Evolutionary conservation across 1,140 invertebrate species (phyloP), one percentile per base, ranked within the genome.

Genomic region (Cyclargus thomasi): DNA sequence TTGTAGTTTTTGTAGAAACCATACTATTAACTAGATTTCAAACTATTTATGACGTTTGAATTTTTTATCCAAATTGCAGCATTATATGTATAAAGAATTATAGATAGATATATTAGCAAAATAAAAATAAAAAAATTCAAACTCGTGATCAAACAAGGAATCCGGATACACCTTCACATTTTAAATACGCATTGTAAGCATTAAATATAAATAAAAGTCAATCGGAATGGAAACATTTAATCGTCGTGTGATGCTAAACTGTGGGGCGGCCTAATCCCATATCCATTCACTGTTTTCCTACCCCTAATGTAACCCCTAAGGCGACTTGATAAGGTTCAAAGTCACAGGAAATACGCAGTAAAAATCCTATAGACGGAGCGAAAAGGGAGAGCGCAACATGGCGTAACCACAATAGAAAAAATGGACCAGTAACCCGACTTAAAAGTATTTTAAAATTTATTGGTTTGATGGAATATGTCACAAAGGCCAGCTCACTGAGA

Each of bases 161-260:
- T 47, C 39, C 39, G 10, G 14, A 47, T 47, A 2, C 39, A 47
- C 39, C 39, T 47, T 47, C 39, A 16, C 11, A 47, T 47, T 47
- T 47, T 47, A 47, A 47, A 16, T 47, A 16, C 10, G 39, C 39
- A 47, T 22, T 21, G 55, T 59, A 6, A n/a, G 18, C 68, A 71
- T 77, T 71, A 75, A 72, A 75, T 70, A 53, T 63, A 70, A 73
- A 77, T 75, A 73, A 72, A 71, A 77, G 69, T 77, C 70, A 77
- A 71, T 66, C 76, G 63, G 67, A 66, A 75, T 69, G 74, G 73
- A 74, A 79, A 78, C 63, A 74, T 82, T 80, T 79, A 80, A 82
- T 79, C 79, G 73, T 78, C 75, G 80, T 75, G 75, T 70, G 76
- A 79, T 76, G 71, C 65, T 67, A 65, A 69, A 67, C 63, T 59